Evolutionary conservation across 2,888 invertebrate species (phyloP), one percentile per base, ranked within the genome.

Genomic region (Orthosia gothica): DNA sequence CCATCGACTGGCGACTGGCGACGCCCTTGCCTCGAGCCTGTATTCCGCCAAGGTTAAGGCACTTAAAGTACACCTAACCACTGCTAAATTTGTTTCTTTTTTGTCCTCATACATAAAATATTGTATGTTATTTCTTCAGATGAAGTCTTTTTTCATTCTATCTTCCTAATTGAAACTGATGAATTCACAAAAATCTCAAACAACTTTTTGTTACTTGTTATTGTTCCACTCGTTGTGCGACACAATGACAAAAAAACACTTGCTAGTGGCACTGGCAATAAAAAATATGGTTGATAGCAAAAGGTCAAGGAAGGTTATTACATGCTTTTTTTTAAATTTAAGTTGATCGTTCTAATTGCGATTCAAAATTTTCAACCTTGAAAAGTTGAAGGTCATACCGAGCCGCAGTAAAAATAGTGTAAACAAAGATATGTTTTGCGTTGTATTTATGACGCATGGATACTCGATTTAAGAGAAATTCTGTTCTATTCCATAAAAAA

Each of bases 311-410:
- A 65, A 61, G 74, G 65, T 70, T 70, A 58, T 69, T 54, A 66
- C 57, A 45, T 59, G 75, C 63, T 69, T 74, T 73, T 57, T 74
- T 73, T 68, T 74, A n/a, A n/a, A 50, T 32, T 54, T 74, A 50
- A 65, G 52, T 59, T 61, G 69, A 71, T 84, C 68, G 66, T 70
- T 45, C 50, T 72, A 75, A 79, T 72, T 72, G 62, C 61, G 55
- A 77, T 76, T 69, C 70, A 58, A 70, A 65, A 63, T 71, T 20
- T 68, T 73, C 18, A 58, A 78, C 77, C 86, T 81, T 83, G 81
- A 73, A 76, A 79, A 74, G 78, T 87, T 83, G 83, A 85, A 79
- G 73, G 79, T 62, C 26, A 18, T 2, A 49, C 20, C 15, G 18
- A 47, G 52, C 26, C n/a, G 47, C 26, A 26, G 18, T 61, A 62